A percentile compares a stretch with the other conserved stretches of the same genome.
These are phyloP conservation scores for Colius striatus DNA, from an alignment of 2,113 vertebrate species.

Conservation along the genomic window DNA sequence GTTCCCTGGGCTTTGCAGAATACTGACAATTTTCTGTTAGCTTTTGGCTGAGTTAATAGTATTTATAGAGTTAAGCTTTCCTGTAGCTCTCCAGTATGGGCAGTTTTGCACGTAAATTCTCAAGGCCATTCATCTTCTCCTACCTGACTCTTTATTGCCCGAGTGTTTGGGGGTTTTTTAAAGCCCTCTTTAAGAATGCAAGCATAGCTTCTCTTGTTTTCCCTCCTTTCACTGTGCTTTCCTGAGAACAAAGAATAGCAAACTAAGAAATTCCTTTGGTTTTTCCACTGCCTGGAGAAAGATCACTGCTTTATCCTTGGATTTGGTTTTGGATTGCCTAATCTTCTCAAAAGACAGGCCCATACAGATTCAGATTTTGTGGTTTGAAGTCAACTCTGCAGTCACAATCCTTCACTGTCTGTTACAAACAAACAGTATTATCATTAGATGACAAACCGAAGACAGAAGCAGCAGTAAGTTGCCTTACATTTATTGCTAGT, in stretches of 20 bases:
- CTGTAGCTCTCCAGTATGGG: conserved; percentile 12
- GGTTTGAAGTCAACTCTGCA: conserved; percentile 17
- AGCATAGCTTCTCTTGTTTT: conserved; percentile 15
- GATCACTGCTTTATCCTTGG: conserved; percentile 18
- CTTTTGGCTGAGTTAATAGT: conserved; percentile 55
- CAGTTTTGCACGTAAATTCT: conserved; percentile 49
- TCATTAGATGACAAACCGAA: background rate
- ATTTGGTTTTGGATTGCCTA: conserved; percentile 36
- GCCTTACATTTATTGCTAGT: background rate
- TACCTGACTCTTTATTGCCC: conserved; percentile 34
- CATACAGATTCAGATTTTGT: conserved; percentile 41
- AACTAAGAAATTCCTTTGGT: conserved; percentile 56
- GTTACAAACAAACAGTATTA: background rate
- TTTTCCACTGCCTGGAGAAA: conserved; percentile 28
- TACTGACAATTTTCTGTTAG: conserved; percentile 45
- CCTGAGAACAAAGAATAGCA: conserved; percentile 50
- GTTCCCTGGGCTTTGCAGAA: conserved; percentile 29
- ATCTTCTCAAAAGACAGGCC: conserved; percentile 36
- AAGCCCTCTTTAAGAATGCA: conserved; percentile 5
- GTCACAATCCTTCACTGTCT: conserved; percentile 5
- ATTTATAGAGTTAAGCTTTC: conserved; percentile 14
- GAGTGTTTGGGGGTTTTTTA: background rate
- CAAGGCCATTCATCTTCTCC: conserved; percentile 36
- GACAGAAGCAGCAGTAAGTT: background rate
- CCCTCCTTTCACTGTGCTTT: conserved; percentile 26